Percentiles rank a stretch among this genome's conserved stretches.
Evolutionary conservation across 1,140 invertebrate genomes (phyloP).

Genomic region (Aporrectodea caliginosa): DNA sequence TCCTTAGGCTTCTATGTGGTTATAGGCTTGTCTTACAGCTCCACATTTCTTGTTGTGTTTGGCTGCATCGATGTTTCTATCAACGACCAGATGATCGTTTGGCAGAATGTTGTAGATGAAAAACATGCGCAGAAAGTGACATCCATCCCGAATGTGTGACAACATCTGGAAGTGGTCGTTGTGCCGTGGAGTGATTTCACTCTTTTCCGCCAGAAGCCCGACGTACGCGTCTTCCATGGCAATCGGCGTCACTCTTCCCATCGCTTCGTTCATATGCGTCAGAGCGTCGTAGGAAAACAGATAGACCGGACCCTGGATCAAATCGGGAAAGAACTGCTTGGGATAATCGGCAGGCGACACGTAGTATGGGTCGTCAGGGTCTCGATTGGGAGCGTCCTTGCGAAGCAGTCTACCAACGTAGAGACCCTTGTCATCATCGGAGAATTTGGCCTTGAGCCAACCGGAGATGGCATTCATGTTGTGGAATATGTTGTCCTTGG

Average conservation of each 20-base stretch:
- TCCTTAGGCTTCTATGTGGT: not conserved
- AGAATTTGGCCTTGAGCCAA: not conserved
- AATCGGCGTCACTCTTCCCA: not conserved
- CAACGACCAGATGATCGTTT: not conserved
- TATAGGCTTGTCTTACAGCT: not conserved
- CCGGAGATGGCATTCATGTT: not conserved
- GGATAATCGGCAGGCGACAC: not conserved
- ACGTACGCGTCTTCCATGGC: slow-evolving; percentile 25
- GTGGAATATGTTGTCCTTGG: not conserved
- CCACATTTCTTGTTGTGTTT: not conserved
- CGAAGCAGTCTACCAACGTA: slow-evolving; percentile 7
- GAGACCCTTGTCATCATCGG: not conserved
- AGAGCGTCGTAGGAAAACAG: slow-evolving; percentile 16
- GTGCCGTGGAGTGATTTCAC: not conserved
- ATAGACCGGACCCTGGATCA: slow-evolving; percentile 13
- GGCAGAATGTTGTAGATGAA: not conserved
- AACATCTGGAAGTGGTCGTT: slow-evolving; percentile 20
- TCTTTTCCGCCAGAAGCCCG: not conserved
- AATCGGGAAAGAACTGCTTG: slow-evolving; percentile 10
- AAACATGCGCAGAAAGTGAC: not conserved
- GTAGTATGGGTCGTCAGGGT: not conserved
- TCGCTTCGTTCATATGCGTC: not conserved
- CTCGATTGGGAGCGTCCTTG: not conserved
- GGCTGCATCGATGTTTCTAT: not conserved
- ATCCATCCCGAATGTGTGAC: not conserved